These are phyloP conservation scores for Luperina testacea DNA, from an alignment of 2,888 invertebrate species.

Conservation along the genomic window DNA sequence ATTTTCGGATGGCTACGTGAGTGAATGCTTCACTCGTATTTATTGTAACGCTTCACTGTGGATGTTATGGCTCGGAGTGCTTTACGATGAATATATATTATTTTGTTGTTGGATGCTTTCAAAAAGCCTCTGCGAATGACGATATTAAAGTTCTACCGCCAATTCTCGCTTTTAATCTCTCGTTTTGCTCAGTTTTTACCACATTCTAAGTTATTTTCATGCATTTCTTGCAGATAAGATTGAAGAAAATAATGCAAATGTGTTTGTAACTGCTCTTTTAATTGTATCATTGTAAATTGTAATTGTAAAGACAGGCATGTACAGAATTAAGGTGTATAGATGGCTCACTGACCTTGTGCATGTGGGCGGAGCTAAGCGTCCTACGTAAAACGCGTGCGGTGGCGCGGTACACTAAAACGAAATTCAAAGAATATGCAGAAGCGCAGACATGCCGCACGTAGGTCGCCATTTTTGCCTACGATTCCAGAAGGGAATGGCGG, in stretches of 20 bases:
- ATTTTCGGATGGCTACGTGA: conserved; percentile 50
- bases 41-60: conserved; percentile 35
- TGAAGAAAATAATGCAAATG: neutral
- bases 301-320: conserved; percentile 17
- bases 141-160: neutral
- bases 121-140: neutral
- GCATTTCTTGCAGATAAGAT: neutral
- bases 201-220: neutral
- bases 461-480: too few relatives aligned
- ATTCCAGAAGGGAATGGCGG: too few relatives aligned
- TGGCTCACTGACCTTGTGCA: too few relatives aligned
- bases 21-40: conserved; percentile 43
- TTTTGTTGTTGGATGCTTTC: conserved; percentile 5
- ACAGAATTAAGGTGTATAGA: too few relatives aligned
- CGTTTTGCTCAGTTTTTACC: neutral
- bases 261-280: conserved; percentile 8
- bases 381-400: too few relatives aligned
- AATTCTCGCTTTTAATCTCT: neutral
- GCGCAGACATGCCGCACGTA: too few relatives aligned
- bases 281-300: conserved; percentile 17
- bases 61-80: neutral
- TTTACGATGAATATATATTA: conserved; percentile 11
- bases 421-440: too few relatives aligned
- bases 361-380: too few relatives aligned
- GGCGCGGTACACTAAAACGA: too few relatives aligned